Evolutionary conservation across 2,888 invertebrate genomes (phyloP).

Genomic region (Drosophila mulleri): DNA sequence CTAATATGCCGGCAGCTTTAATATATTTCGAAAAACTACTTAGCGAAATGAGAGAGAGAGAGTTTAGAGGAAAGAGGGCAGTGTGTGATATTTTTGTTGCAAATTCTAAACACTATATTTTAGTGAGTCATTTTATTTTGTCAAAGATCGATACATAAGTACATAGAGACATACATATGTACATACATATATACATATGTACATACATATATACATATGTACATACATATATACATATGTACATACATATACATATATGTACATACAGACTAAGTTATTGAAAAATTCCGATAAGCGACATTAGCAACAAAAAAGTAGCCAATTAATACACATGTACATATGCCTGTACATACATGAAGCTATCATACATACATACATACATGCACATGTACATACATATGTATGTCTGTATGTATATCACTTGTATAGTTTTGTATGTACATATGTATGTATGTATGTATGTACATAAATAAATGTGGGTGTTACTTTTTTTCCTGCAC

Average conservation of each 20-base stretch:
- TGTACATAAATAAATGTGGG: too few species aligned
- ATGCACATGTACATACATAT: too few species aligned
- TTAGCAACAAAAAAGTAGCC: background rate
- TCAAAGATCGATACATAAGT: background rate
- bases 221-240: background rate
- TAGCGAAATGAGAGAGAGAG: slow-evolving; percentile 1
- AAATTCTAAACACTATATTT: background rate
- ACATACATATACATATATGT: background rate
- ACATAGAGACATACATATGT: background rate
- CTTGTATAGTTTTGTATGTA: too few species aligned
- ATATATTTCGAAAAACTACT: slow-evolving; percentile 65
- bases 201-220: background rate
- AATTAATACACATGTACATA: too few species aligned
- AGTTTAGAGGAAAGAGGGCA: background rate
- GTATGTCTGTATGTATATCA: too few species aligned
- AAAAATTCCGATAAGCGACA: background rate
- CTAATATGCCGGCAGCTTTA: slow-evolving; percentile 24
- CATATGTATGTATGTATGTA: too few species aligned
- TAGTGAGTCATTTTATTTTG: slow-evolving; percentile 34
- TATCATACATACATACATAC: too few species aligned
- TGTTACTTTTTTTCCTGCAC: too few species aligned
- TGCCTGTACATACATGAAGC: too few species aligned
- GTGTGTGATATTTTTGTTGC: slow-evolving; percentile 15
- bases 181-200: background rate
- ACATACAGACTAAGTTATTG: background rate